A percentile compares a stretch with the other conserved stretches of the same genome.
Evolutionary conservation across 2,888 invertebrate species (phyloP).

Genomic region (Dicranocentrus wangi): DNA sequence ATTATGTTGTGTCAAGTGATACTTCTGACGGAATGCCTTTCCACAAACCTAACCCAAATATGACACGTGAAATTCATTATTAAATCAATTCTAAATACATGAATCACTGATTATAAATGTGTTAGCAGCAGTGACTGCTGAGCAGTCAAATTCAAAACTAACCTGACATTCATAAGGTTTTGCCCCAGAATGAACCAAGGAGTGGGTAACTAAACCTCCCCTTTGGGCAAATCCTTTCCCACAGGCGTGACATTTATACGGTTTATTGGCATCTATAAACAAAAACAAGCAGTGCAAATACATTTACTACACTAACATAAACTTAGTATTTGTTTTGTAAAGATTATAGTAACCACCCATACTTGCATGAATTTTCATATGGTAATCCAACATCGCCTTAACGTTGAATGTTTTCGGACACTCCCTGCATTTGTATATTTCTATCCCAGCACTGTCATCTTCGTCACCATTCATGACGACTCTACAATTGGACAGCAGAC

Average conservation of each 20-base stretch:
- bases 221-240: conserved; percentile 70
- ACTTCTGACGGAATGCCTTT: conserved; percentile 71
- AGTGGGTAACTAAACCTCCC: conserved; percentile 69
- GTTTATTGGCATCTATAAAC: conserved; percentile 62
- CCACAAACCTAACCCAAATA: conserved; percentile 62
- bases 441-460: conserved; percentile 59
- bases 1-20: conserved; percentile 71
- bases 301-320: not conserved
- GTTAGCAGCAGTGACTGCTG: too few relatives aligned
- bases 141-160: too few relatives aligned
- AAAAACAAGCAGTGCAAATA: not conserved
- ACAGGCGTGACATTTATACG: conserved; percentile 68
- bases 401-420: conserved; percentile 68
- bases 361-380: conserved; percentile 69
- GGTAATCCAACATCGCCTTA: conserved; percentile 68
- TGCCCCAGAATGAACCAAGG: conserved; percentile 70
- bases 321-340: too few relatives aligned
- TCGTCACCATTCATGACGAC: conserved; percentile 55
- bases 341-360: too few relatives aligned
- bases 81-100: not conserved
- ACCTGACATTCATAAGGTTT: conserved; percentile 69
- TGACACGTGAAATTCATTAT: not conserved
- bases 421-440: conserved; percentile 65
- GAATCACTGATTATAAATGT: not conserved
- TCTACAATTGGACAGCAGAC: conserved; percentile 65